Base-by-base conservation (phyloP, 2,888 invertebrate species). In the Stenchaetothrips biformis region DNA sequence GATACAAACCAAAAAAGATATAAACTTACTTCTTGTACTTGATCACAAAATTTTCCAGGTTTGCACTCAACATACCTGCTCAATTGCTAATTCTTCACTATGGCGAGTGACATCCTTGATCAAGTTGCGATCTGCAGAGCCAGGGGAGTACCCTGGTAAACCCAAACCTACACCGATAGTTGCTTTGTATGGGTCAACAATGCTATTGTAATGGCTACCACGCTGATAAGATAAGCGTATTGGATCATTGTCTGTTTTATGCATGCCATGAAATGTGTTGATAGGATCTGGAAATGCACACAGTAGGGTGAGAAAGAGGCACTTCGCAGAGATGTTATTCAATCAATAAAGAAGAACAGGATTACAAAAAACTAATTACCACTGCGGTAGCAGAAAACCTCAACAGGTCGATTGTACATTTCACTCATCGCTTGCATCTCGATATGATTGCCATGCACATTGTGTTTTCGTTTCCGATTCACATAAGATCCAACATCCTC, bases 401-500 rank as follows among this genome's bases (percentile, higher is more conserved):
- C 95, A 81, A 96, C 93, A 2, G 94, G 93, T 81, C 96, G 90
- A 87, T 94, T 95, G 86, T 94, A 96, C 88, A 96, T 92, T 88
- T 96, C 96, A 81, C 94, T 94, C 89, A 96, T 92, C 37, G 96
- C 95, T 87, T 96, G 95, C 86, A 96, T 94, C 88, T 96, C 96
- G 83, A 95, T 91, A 86, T 96, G 95, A 87, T 96, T 96, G 78
- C 96, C 96, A 86, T 96, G 96, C 48, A 93, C 93, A 85, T 92
- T 90, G 84, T 92, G 92, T 84, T 91, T 89, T 37, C 95, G 90
- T 87, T 96, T 96, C 67, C 96, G 90, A 84, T 91, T 91, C 47
- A 96, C 91, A 85, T 96, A 96, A 67, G 91, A 92, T 82, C 91
- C 92, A 85, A 96, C 95, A 87, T 96, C 95, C 87, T 96, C 96